phyloP scores from a whole-genome alignment of 2,888 invertebrate genomes.

The Aquatica leii region DNA sequence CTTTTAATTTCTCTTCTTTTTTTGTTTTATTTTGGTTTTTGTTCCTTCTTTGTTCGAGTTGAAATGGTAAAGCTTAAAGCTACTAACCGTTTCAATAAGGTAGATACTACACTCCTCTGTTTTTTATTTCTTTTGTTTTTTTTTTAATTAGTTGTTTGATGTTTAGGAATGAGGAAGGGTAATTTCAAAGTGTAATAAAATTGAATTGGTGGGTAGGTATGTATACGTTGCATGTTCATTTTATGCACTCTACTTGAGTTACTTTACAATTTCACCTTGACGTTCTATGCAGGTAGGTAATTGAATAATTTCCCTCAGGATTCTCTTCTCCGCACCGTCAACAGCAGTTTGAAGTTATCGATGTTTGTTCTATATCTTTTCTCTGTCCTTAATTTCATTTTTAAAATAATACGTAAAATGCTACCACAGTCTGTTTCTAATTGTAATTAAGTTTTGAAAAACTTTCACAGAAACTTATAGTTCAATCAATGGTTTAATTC shows the following conservation, averaged over 20 bases:
- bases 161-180: slow-evolving; percentile 26
- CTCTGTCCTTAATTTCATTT: too few species aligned
- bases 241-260: slow-evolving; percentile 15
- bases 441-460: too few species aligned
- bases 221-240: slow-evolving; percentile 18
- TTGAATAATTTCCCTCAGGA: slow-evolving; percentile 40
- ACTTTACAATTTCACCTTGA: slow-evolving; percentile 20
- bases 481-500: too few species aligned
- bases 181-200: slow-evolving; percentile 27
- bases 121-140: slow-evolving; percentile 24
- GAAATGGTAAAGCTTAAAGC: slow-evolving; percentile 27
- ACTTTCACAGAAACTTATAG: too few species aligned
- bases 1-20: too few species aligned
- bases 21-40: too few species aligned
- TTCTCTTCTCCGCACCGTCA: slow-evolving; percentile 26
- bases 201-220: slow-evolving; percentile 19
- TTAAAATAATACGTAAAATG: too few species aligned
- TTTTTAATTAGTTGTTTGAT: slow-evolving; percentile 22
- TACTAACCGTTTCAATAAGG: slow-evolving; percentile 22
- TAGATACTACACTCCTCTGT: slow-evolving; percentile 14
- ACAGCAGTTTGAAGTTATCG: slow-evolving; percentile 24
- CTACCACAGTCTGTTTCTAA: too few species aligned
- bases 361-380: slow-evolving; percentile 18
- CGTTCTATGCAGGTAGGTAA: slow-evolving; percentile 24
- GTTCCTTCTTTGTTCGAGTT: slow-evolving; percentile 36